A percentile compares a stretch with the other conserved stretches of the same genome.
Evolutionary conservation across 2,113 vertebrate species (phyloP).

Genomic region (Pterocles orientalis): DNA sequence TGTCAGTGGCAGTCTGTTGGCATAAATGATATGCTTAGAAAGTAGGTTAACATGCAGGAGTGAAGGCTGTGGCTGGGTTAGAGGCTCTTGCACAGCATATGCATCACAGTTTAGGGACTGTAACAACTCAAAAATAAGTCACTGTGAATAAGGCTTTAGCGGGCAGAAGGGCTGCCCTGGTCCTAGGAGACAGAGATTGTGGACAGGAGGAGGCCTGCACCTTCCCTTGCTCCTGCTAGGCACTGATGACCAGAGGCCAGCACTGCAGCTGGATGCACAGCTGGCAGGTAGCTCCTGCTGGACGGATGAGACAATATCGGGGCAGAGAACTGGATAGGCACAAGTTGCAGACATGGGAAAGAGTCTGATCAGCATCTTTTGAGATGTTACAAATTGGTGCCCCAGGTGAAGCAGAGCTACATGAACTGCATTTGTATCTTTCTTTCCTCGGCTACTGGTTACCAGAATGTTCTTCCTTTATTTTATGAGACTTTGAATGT

Average conservation of each 20-base stretch:
- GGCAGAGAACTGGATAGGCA: not conserved
- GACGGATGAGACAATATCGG: not conserved
- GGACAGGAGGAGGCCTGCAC: not conserved
- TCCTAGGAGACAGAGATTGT: not conserved
- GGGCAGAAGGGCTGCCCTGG: not conserved
- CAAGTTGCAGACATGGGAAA: not conserved
- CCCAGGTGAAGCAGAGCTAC: not conserved
- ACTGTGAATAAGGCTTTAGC: not conserved
- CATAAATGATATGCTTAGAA: not conserved
- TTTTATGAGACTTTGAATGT: not conserved
- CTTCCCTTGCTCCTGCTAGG: not conserved
- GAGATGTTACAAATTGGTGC: not conserved
- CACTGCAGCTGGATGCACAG: not conserved
- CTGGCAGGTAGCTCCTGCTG: not conserved
- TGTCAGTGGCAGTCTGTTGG: accelerated
- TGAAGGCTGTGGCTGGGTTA: not conserved
- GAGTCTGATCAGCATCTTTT: not conserved
- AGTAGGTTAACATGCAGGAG: not conserved
- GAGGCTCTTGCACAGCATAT: not conserved
- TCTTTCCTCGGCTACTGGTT: not conserved
- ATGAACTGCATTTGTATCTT: not conserved
- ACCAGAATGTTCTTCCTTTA: not conserved
- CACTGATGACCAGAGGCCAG: not conserved
- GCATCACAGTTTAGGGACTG: not conserved
- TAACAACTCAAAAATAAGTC: not conserved